Conservation (phyloP, 2,888 invertebrate species). For the Tribolium freemani region DNA sequence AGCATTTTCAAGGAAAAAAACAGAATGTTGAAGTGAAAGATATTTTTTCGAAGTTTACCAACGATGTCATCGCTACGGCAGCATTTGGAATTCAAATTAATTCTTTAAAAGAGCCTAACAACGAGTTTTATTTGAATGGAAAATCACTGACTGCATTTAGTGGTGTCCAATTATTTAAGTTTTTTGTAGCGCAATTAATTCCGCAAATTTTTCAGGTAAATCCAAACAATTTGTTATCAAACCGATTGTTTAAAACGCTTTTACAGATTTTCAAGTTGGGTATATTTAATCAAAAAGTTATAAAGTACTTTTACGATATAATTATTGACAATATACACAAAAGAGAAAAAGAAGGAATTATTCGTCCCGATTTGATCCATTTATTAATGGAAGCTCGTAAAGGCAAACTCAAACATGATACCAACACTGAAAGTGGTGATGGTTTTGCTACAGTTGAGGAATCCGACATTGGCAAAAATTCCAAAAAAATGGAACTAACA, state of each 20-base stretch:
- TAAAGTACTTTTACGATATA: conserved; percentile 66
- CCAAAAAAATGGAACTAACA: conserved; percentile 23
- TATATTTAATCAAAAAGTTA: background rate
- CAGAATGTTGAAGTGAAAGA: conserved; percentile 67
- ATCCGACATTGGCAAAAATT: conserved; percentile 29
- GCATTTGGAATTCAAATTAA: conserved; percentile 72
- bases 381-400: conserved; percentile 70
- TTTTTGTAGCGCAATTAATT: background rate
- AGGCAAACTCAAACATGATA: conserved; percentile 59
- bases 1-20: conserved; percentile 44
- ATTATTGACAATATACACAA: conserved; percentile 60
- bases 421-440: conserved; percentile 16
- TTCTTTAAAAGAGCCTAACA: conserved; percentile 70
- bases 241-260: too few species aligned
- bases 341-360: conserved; percentile 67
- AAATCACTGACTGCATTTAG: conserved; percentile 63
- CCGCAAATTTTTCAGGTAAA: background rate
- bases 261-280: background rate
- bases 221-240: background rate
- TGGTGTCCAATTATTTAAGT: background rate
- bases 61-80: conserved; percentile 71
- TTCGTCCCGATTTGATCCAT: conserved; percentile 72
- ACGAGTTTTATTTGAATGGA: conserved; percentile 71
- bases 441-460: conserved; percentile 49
- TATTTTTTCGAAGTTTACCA: conserved; percentile 67